A percentile compares a stretch with the other conserved stretches of the same genome.
These are phyloP conservation scores for Sussaba pulchella DNA, from an alignment of 2,888 invertebrate genomes.

Conservation along the genomic window DNA sequence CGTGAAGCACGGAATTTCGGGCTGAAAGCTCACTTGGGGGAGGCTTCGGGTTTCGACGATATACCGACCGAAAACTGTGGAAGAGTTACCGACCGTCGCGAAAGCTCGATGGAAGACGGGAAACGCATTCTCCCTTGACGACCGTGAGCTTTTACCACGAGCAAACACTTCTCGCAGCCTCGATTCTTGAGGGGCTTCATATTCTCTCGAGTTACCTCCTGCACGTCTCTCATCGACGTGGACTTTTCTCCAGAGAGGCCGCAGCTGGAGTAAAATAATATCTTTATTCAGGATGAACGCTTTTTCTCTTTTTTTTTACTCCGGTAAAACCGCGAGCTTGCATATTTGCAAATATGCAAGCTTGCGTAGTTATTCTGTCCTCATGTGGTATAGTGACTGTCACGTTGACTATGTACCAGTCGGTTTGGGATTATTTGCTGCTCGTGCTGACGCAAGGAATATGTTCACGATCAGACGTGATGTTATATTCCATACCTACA, in stretches of 20 bases:
- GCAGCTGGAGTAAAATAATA: background rate
- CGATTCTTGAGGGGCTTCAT: background rate
- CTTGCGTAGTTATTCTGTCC: slow-evolving; percentile 23
- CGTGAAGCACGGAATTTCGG: slow-evolving; percentile 9
- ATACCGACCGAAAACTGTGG: slow-evolving; percentile 48
- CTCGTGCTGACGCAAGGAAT: slow-evolving; percentile 48
- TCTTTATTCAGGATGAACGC: background rate
- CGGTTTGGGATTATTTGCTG: slow-evolving; percentile 32
- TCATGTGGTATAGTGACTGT: background rate
- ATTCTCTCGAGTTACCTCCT: slow-evolving; percentile 3
- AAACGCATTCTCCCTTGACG: slow-evolving; percentile 50
- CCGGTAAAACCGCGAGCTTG: slow-evolving; percentile 38
- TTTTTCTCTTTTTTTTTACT: background rate
- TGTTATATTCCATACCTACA: slow-evolving; percentile 13
- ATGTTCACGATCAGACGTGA: slow-evolving; percentile 35
- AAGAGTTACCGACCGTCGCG: slow-evolving; percentile 54
- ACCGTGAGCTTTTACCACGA: slow-evolving; percentile 33
- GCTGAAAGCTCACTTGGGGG: too few relatives aligned
- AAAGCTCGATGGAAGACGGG: slow-evolving; percentile 2
- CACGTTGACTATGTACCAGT: background rate
- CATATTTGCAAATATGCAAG: slow-evolving; percentile 35
- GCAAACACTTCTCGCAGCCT: background rate
- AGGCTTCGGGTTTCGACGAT: background rate
- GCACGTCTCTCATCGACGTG: background rate
- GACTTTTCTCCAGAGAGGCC: slow-evolving; percentile 43